Evolutionary conservation across 1,140 invertebrate species (phyloP).

Genomic region (Drosophila busckii): DNA sequence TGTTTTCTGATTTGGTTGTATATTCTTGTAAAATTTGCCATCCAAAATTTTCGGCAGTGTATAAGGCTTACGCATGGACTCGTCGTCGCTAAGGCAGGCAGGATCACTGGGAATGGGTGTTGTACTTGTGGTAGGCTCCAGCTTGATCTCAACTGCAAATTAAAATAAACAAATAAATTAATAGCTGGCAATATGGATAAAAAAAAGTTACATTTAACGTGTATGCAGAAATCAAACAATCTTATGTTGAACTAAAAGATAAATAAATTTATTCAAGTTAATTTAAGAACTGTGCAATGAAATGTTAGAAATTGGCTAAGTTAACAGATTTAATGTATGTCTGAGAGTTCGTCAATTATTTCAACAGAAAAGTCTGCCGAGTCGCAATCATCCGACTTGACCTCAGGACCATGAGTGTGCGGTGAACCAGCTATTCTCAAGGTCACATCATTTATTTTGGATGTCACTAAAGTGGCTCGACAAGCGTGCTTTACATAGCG

Average conservation of each 20-base stretch:
- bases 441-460: conserved; percentile 57
- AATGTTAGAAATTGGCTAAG: not conserved
- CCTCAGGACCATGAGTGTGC: conserved; percentile 69
- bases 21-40: conserved; percentile 74
- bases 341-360: conserved; percentile 53
- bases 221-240: conserved; percentile 28
- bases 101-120: conserved; percentile 7
- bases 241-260: conserved; percentile 7
- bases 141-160: conserved; percentile 49
- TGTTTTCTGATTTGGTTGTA: conserved; percentile 71
- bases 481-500: conserved; percentile 76
- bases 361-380: conserved; percentile 58
- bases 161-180: conserved; percentile 18
- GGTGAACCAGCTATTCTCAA: conserved; percentile 64
- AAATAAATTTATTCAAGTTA: conserved; percentile 42
- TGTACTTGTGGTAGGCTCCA: conserved; percentile 21
- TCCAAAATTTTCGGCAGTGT: conserved; percentile 70
- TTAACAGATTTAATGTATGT: conserved; percentile 38
- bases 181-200: conserved; percentile 6
- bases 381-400: conserved; percentile 44
- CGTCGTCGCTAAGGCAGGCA: conserved; percentile 47
- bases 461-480: conserved; percentile 72
- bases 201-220: not conserved
- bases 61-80: conserved; percentile 49
- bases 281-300: conserved; percentile 8